These are phyloP conservation scores for Catocala nupta DNA, from an alignment of 2,888 invertebrate genomes.

Conservation along the genomic window DNA sequence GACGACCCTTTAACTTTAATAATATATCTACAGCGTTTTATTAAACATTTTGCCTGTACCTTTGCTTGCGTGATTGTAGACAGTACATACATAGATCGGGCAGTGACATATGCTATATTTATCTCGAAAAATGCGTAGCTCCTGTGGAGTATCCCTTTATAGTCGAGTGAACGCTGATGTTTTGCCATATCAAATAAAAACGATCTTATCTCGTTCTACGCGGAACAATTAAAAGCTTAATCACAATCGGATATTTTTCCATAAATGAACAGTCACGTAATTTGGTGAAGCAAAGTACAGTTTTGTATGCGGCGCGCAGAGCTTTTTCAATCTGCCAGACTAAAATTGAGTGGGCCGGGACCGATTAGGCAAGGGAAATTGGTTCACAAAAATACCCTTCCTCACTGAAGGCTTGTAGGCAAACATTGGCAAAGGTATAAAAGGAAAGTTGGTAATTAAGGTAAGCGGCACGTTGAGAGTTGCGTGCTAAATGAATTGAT, in stretches of 20 bases:
- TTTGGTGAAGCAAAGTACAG: constrained; percentile 30
- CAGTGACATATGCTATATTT: too few species aligned
- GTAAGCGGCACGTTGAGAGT: not conserved
- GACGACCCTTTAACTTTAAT: too few species aligned
- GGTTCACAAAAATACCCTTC: constrained; percentile 47
- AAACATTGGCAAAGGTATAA: constrained; percentile 40
- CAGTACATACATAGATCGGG: too few species aligned
- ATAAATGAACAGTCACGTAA: constrained; percentile 31
- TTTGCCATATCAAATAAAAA: too few species aligned
- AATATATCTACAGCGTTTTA: too few species aligned
- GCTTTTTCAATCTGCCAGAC: constrained; percentile 49
- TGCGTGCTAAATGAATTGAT: not conserved
- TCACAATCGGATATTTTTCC: constrained; percentile 21
- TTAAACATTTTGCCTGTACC: too few species aligned
- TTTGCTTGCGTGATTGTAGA: too few species aligned
- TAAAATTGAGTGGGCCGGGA: constrained; percentile 38
- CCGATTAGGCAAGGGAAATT: constrained; percentile 46
- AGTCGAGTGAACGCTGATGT: too few species aligned
- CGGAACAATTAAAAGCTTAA: constrained; percentile 7
- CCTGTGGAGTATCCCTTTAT: too few species aligned
- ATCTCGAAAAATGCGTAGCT: too few species aligned
- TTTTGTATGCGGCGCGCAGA: constrained; percentile 46
- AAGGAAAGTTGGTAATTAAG: constrained; percentile 31
- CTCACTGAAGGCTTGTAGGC: constrained; percentile 40
- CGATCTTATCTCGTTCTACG: too few species aligned